Conservation (phyloP, 2,888 invertebrate species). For the Harpalus rufipes region DNA sequence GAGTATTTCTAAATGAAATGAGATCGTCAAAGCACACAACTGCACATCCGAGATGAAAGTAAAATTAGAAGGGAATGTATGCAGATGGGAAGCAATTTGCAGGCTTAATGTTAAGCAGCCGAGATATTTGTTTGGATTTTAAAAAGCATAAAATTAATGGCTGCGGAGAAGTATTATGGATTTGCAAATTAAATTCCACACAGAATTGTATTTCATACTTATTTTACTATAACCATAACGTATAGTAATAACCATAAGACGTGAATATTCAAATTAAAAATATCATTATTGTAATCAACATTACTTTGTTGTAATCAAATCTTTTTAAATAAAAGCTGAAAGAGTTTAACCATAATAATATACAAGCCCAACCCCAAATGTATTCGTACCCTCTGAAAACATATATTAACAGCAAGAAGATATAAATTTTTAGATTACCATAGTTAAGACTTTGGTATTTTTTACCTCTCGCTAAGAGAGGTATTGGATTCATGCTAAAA, state of each 20-base stretch:
- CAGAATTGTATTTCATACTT: not conserved
- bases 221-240: not conserved
- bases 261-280: too few relatives aligned
- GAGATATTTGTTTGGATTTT: slow-evolving; percentile 40
- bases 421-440: too few relatives aligned
- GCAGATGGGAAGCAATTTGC: slow-evolving; percentile 31
- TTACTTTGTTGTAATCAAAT: too few relatives aligned
- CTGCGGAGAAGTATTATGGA: slow-evolving; percentile 5
- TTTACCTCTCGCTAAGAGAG: too few relatives aligned
- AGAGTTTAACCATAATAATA: not conserved
- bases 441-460: too few relatives aligned
- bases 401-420: too few relatives aligned
- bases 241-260: too few relatives aligned
- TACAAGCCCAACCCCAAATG: too few relatives aligned
- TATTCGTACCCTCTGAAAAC: too few relatives aligned
- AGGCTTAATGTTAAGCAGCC: slow-evolving; percentile 7
- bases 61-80: slow-evolving; percentile 44
- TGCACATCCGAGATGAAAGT: slow-evolving; percentile 53
- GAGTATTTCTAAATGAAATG: slow-evolving; percentile 46
- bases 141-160: not conserved
- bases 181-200: not conserved
- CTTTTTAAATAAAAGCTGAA: too few relatives aligned
- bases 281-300: too few relatives aligned
- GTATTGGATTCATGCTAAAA: too few relatives aligned
- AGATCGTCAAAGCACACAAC: slow-evolving; percentile 34